Evolutionary conservation across 2,797 vertebrate species (phyloP), one percentile per base, ranked within the genome.

Genomic region (Loris lydekkerianus): DNA sequence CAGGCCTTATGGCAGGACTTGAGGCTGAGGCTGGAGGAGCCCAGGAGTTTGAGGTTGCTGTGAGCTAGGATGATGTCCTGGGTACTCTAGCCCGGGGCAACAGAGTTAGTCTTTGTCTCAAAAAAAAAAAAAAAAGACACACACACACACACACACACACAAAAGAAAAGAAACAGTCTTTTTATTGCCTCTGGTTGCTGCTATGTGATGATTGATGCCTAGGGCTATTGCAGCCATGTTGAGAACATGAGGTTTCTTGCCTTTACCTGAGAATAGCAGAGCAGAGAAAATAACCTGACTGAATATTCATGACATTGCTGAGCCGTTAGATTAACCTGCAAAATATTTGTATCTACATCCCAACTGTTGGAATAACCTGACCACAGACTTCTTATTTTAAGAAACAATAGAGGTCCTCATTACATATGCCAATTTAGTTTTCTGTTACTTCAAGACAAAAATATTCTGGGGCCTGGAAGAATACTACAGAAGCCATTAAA

Each of bases 391-490:
- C 82, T 95, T 84, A 21, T 70, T 92, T 17, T 73, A 83, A 72
- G 53, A 95, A 85, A 65, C 23, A 76, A 76, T 60, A 87, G 86
- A 61, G 8, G 34, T 88, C 8, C 21, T 76, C 85, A 63, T 49
- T 2, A 61, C 49, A 34, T 53, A 73, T 34, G 27, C 25, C 13
- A 82, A 21, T 61, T 84, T 87, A 92, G 70, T 94, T 96, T 94
- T 93, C 60, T 81, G 46, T 77, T 87, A 86, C 43, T 81, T 67
- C 72, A 86, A 76, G 43, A 27, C 23, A 92, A 90, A 84, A 85
- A 40, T 90, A 72, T 49, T 65, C 27, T 90, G 76, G 34, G 53
- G 56, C 2, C 21, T 73, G 81, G 58, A 29, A n/a, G 14, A 88
- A 77, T 77, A 84, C 23, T 88, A 72, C 2, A 1, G 81, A 86